Evolutionary conservation across 2,888 invertebrate genomes (phyloP), one percentile per base, ranked within the genome.

Genomic region (Julus scanicus): DNA sequence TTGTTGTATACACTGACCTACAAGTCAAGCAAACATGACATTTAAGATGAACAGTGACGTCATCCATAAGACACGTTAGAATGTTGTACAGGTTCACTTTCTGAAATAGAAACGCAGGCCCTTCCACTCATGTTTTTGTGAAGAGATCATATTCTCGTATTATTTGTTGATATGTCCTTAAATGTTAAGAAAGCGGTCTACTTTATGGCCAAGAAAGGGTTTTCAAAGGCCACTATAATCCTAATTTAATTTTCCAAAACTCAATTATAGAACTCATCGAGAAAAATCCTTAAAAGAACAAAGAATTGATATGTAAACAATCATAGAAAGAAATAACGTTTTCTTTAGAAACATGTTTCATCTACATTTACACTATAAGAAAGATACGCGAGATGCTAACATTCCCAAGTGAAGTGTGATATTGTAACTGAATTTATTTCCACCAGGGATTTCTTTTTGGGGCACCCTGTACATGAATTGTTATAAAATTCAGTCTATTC

Each of bases 1-100:
- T 63, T 63, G 71, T 20, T 71, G n/a, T n/a, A 71, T 71, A 71
- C 71, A 20, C 29, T 71, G 71, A 71, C 71, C 71, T 71, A 57
- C 2, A 11, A 71, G 71, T 71, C 71, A 71, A 71, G 71, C 29
- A 71, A 71, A 71, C 29, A 9, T 71, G 71, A 71, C 20, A 20
- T 71, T 71, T 20, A 5, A 71, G 20, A 29, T 71, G 29, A 20
- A 71, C 9, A 29, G 20, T 71, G 9, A 71, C 71, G 9, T 29
- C 71, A 71, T 71, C 20, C 17, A 71, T 29, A 71, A 71, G 9
- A 20, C 71, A 71, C 9, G 71, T 71, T 20, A 20, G 71, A 71
- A 63, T 1, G 20, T n/a, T 5, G 63, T 8, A 2, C 4, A 20
- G 6, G 5, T 63, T n/a, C 63, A 63, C 17, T 63, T 63, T n/a